phyloP scores from a whole-genome alignment of 2,797 vertebrate genomes.

The Chrosomus eos region DNA sequence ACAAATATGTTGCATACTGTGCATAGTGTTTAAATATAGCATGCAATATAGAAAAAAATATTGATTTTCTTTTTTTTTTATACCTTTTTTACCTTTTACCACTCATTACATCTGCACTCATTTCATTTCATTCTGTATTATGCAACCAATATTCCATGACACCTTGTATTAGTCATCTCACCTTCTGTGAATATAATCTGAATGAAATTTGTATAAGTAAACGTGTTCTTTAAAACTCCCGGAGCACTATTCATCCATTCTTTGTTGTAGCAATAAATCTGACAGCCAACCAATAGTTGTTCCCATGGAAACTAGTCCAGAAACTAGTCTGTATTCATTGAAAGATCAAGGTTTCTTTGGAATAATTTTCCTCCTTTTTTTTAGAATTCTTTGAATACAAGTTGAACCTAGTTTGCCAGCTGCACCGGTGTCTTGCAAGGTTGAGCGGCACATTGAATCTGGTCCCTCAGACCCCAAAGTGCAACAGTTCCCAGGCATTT shows the following conservation, averaged over 20 bases:
- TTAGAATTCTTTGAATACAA: constrained; percentile 16
- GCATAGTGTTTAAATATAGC: background rate
- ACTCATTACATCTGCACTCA: background rate
- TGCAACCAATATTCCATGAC: background rate
- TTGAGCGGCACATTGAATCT: background rate
- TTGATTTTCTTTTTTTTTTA: too few relatives aligned
- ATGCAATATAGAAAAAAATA: background rate
- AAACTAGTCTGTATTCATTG: background rate
- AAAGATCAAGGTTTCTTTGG: constrained; percentile 35
- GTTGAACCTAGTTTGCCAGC: background rate
- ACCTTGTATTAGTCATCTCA: background rate
- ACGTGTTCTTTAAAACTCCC: constrained; percentile 1
- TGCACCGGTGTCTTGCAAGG: background rate
- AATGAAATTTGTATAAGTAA: background rate
- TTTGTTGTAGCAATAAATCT: constrained; percentile 8
- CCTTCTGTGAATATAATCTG: background rate
- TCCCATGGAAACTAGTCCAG: constrained; percentile 36
- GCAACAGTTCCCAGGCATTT: background rate
- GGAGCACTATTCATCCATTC: background rate
- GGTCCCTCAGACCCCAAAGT: background rate
- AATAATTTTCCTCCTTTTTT: background rate
- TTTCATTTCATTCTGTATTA: background rate
- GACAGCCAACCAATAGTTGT: constrained; percentile 27
- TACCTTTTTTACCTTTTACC: too few relatives aligned
- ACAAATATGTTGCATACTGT: background rate